A percentile compares a stretch with the other conserved stretches of the same genome.
These are phyloP conservation scores for Chironomus tepperi DNA, from an alignment of 1,140 invertebrate genomes.

Conservation along the genomic window DNA sequence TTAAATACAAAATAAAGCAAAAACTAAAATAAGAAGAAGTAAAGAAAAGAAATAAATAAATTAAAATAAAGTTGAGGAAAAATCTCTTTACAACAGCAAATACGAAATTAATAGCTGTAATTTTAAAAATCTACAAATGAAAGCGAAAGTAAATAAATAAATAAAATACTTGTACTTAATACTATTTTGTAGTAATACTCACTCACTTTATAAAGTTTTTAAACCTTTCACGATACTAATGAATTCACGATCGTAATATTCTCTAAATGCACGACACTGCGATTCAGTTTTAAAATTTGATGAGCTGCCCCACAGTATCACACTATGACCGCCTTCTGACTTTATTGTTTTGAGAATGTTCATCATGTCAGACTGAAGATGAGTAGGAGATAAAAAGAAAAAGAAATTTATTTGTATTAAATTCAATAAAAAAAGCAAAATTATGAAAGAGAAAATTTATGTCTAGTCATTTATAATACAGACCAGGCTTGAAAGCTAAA, in stretches of 20 bases:
- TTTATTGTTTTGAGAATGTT: conserved; percentile 8
- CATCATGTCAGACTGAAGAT: neutral
- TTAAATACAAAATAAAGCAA: neutral
- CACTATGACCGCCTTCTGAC: neutral
- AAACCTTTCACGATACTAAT: neutral
- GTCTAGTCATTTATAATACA: too few relatives aligned
- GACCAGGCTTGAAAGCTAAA: too few relatives aligned
- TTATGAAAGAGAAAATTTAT: too few relatives aligned
- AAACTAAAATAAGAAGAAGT: neutral
- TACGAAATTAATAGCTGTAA: neutral
- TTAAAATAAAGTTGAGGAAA: neutral
- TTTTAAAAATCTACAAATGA: neutral
- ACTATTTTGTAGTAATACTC: neutral
- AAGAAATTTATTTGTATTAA: too few relatives aligned
- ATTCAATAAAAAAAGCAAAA: too few relatives aligned
- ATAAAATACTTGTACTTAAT: neutral
- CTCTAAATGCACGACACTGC: conserved; percentile 3
- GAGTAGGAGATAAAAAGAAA: too few relatives aligned
- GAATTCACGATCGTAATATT: neutral
- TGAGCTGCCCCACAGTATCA: conserved; percentile 3
- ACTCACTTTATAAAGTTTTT: neutral
- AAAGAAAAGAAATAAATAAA: neutral
- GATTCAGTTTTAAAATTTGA: conserved; percentile 16
- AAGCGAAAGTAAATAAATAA: conserved; percentile 9
- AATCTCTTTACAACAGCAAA: neutral